These are phyloP conservation scores for Rhagonycha fulva DNA, from an alignment of 2,888 invertebrate genomes.

Conservation along the genomic window DNA sequence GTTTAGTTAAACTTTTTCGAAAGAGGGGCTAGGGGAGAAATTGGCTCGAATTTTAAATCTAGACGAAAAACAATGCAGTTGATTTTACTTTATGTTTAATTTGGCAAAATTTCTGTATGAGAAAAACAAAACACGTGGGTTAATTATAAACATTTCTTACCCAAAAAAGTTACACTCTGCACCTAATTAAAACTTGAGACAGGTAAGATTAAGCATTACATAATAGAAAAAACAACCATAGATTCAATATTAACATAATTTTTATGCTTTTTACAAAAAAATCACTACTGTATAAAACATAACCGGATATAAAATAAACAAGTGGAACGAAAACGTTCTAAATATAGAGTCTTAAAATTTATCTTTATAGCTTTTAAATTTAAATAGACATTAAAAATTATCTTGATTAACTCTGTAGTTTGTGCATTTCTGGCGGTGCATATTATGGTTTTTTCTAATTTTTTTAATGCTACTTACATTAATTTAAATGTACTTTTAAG, in stretches of 20 bases:
- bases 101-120: neutral
- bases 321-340: conserved; percentile 1
- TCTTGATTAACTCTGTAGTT: neutral
- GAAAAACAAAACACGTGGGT: neutral
- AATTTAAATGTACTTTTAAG: neutral
- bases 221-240: neutral
- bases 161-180: neutral
- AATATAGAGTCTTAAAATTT: neutral
- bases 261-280: neutral
- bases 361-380: neutral
- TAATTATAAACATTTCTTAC: neutral
- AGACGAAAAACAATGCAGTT: neutral
- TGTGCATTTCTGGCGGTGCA: neutral
- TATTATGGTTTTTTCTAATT: neutral
- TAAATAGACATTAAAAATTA: neutral
- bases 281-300: neutral
- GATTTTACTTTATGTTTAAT: neutral
- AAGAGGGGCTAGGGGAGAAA: neutral
- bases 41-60: no score
- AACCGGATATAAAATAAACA: conserved; percentile 3
- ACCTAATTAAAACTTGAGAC: neutral
- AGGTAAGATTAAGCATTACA: neutral
- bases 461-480: neutral
- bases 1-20: neutral
- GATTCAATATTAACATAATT: neutral